Conservation (phyloP, 2,888 invertebrate genomes). For the Cataglyphis cursor region DNA sequence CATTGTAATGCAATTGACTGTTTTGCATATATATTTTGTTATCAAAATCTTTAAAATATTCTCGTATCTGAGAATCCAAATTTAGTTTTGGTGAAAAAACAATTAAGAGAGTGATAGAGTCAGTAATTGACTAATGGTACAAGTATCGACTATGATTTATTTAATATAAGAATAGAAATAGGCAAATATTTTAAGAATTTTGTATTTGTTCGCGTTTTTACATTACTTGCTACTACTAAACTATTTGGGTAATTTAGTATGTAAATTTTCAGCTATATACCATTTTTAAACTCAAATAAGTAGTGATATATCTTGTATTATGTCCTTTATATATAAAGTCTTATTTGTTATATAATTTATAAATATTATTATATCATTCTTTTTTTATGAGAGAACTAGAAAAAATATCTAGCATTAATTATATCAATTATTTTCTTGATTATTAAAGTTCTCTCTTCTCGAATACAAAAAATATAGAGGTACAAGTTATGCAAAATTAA, state of each 20-base stretch:
- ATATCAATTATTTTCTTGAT: conserved; percentile 31
- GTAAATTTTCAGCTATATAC: conserved; percentile 18
- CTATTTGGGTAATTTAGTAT: conserved; percentile 12
- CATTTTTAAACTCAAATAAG: conserved; percentile 38
- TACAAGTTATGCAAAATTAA: conserved; percentile 64
- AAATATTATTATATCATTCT: conserved; percentile 47
- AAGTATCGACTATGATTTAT: conserved; percentile 47
- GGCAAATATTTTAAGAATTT: conserved; percentile 21
- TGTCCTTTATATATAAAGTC: conserved; percentile 68
- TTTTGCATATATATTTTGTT: conserved; percentile 26
- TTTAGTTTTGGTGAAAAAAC: conserved; percentile 9
- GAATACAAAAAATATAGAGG: conserved; percentile 45
- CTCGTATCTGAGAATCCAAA: background rate
- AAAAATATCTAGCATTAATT: conserved; percentile 2
- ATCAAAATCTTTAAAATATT: conserved; percentile 3
- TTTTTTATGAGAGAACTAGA: conserved; percentile 18
- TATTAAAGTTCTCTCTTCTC: conserved; percentile 15
- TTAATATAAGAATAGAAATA: conserved; percentile 6
- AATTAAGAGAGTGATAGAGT: background rate
- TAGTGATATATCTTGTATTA: conserved; percentile 67
- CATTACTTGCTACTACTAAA: conserved; percentile 31
- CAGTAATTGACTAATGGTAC: background rate
- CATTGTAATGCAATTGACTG: background rate
- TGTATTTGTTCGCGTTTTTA: conserved; percentile 30
- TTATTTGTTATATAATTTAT: conserved; percentile 67